A percentile compares a stretch with the other conserved stretches of the same genome.
phyloP scores from a whole-genome alignment of 2,888 invertebrate species.

The Prenolepis imparis region DNA sequence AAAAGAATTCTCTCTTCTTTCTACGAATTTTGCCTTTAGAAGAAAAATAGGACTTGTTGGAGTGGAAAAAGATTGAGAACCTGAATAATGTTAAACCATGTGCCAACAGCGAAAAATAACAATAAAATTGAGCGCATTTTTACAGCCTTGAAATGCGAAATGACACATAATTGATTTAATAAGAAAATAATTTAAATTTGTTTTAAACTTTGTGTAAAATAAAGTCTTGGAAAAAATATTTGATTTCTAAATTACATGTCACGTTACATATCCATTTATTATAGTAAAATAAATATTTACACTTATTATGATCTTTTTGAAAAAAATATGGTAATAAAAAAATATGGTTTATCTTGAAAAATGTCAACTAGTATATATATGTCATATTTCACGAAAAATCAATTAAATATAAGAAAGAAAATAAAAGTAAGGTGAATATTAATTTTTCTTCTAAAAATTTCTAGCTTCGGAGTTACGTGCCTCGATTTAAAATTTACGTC shows the following conservation, averaged over 20 bases:
- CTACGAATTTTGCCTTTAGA: background rate
- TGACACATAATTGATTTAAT: background rate
- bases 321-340: background rate
- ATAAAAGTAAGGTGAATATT: background rate
- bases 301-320: no score
- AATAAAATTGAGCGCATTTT: background rate
- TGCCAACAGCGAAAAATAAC: background rate
- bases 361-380: background rate
- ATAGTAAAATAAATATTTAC: background rate
- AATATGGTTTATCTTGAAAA: background rate
- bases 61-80: background rate
- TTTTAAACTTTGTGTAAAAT: background rate
- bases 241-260: background rate
- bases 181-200: conserved; percentile 2
- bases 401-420: background rate
- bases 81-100: background rate
- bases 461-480: background rate
- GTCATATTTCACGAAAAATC: background rate
- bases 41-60: background rate
- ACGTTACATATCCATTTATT: background rate
- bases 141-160: background rate
- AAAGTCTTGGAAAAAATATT: background rate
- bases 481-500: background rate
- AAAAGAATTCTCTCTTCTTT: conserved; percentile 1
- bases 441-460: background rate